Conservation (phyloP, 30 jellyfish, hydroid and myxozoan genomes). For the Aurelia coerulea region DNA sequence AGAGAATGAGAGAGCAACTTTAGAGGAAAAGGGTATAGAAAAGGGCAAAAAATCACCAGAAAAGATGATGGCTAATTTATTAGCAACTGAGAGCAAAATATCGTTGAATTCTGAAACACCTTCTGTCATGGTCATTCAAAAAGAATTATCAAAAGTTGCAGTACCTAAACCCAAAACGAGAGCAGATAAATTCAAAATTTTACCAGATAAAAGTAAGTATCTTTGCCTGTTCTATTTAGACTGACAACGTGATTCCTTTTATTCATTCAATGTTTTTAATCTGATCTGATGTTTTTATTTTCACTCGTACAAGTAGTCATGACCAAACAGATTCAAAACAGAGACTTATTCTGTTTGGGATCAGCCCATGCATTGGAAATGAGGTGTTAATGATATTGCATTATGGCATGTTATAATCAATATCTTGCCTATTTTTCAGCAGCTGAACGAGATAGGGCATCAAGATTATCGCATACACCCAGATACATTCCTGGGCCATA, state of each 20-base stretch:
- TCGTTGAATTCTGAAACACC: not conserved
- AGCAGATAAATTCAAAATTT: conserved; percentile 49
- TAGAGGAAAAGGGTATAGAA: conserved; percentile 32
- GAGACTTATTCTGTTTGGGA: too few species aligned
- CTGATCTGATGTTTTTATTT: too few species aligned
- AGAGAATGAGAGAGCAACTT: conserved; percentile 24
- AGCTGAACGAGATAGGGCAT: conserved; percentile 14
- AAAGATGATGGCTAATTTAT: conserved; percentile 12
- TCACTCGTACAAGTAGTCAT: too few species aligned
- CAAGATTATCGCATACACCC: not conserved
- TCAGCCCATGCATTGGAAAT: too few species aligned
- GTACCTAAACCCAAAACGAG: conserved; percentile 66
- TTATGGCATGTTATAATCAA: too few species aligned
- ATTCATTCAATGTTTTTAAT: not conserved
- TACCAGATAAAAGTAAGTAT: conserved; percentile 36
- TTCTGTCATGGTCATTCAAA: conserved; percentile 21
- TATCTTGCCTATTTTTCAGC: too few species aligned
- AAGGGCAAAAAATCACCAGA: conserved; percentile 10
- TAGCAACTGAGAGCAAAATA: not conserved
- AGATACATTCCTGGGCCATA: conserved; percentile 21
- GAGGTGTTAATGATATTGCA: too few species aligned
- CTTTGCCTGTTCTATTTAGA: not conserved
- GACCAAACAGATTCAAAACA: too few species aligned
- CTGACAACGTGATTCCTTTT: not conserved
- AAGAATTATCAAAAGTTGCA: conserved; percentile 48